Evolutionary conservation across 2,888 invertebrate genomes (phyloP).

Genomic region (Drosophila buzzatii): DNA sequence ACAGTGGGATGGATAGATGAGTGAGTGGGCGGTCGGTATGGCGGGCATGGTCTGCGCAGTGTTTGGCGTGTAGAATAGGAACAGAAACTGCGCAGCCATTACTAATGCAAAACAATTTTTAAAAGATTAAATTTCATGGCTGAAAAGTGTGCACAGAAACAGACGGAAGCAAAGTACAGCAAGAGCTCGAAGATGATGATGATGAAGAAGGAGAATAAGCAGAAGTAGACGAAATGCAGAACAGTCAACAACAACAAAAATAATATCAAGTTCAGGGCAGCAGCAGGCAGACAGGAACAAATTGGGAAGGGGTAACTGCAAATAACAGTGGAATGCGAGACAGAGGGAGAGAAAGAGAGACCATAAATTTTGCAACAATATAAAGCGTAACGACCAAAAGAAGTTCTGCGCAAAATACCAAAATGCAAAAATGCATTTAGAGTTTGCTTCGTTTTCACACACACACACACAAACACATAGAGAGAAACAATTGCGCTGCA

Average conservation of each 20-base stretch:
- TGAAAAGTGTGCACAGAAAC: conserved; percentile 37
- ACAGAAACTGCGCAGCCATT: conserved; percentile 65
- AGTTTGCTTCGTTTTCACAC: conserved; percentile 38
- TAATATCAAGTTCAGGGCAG: conserved; percentile 60
- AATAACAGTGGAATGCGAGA: conserved; percentile 22
- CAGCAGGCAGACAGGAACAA: conserved; percentile 6
- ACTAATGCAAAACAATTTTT: conserved; percentile 72
- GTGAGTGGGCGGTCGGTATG: background rate
- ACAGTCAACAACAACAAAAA: conserved; percentile 13
- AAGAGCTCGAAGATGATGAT: background rate
- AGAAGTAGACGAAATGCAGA: conserved; percentile 8
- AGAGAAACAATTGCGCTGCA: conserved; percentile 20
- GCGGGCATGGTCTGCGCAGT: conserved; percentile 25
- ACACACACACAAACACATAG: background rate
- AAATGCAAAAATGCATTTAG: conserved; percentile 47
- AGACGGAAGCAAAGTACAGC: conserved; percentile 24
- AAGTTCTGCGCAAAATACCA: conserved; percentile 28
- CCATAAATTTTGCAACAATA: conserved; percentile 16
- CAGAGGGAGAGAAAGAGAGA: background rate
- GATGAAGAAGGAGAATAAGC: background rate
- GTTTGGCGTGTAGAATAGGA: conserved; percentile 38
- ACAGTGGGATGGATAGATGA: background rate
- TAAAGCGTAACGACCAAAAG: conserved; percentile 19
- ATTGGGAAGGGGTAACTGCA: conserved; percentile 1
- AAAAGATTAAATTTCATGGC: conserved; percentile 69